phyloP scores from a whole-genome alignment of 2,888 invertebrate species.

The Melipona bicolor region DNA sequence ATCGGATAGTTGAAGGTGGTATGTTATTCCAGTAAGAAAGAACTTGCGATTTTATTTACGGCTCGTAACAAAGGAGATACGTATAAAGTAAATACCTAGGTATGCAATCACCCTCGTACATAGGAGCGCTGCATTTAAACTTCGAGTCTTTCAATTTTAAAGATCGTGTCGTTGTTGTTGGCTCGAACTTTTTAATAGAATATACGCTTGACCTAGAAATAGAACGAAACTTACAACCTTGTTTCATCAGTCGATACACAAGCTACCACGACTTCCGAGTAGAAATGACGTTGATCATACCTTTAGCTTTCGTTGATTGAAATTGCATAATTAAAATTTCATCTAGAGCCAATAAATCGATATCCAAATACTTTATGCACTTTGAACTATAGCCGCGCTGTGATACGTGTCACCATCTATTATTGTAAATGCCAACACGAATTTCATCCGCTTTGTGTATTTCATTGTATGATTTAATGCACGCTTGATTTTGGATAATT shows the following conservation, averaged over 20 bases:
- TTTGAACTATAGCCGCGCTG: neutral
- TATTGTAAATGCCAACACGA: neutral
- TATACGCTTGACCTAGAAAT: neutral
- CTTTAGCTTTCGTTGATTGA: neutral
- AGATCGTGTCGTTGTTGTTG: neutral
- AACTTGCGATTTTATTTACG: neutral
- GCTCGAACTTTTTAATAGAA: neutral
- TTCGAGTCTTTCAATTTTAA: neutral
- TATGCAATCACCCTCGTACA: neutral
- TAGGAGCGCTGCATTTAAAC: neutral
- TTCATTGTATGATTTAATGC: neutral
- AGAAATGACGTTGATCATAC: neutral
- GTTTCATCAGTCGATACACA: neutral
- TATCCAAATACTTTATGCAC: neutral
- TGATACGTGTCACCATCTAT: neutral
- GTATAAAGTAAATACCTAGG: neutral
- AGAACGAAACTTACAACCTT: neutral
- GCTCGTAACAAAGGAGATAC: neutral
- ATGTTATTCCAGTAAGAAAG: neutral
- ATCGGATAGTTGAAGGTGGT: too few species aligned
- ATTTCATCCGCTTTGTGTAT: neutral
- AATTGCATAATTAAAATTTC: neutral
- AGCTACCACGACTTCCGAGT: neutral
- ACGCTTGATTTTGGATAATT: neutral
- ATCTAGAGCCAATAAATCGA: neutral